Base-by-base conservation (phyloP, 2,797 vertebrate genomes). In the Nannoperca obscura region DNA sequence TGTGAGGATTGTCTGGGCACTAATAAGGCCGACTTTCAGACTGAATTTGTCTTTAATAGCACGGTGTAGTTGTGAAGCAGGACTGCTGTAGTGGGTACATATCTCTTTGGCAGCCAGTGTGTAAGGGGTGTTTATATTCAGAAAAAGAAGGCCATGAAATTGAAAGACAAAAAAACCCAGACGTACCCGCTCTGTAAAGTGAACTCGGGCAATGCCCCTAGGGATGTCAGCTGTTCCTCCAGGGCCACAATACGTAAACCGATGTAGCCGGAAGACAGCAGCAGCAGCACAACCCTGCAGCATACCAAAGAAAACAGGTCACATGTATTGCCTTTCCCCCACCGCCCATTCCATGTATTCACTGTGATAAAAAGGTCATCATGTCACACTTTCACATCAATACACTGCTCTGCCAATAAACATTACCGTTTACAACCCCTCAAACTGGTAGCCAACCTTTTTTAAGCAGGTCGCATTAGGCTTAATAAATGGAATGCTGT, bases 191-290 rank as follows among this genome's bases (percentile, higher is more conserved):
- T 95, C 63, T 94, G 93, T 57, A 95, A 80, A 34, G 91, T 93
- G 91, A 95, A 93, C 71, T 94, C 92, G 0, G 96, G 92, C 83
- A 94, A 87, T 0, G 96, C 95, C 22, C 94, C 96, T 0, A 91
- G 69, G 0, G 95, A 92, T 0, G 70, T 94, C 87, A 97, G 88
- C 91, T 96, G 97, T 77, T 97, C 94, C 79, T 98, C 97, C 85
- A 98, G 89, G 54, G 96, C 96, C 42, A 91, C 82, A 0, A 97
- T 96, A 34, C 97, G 96, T 65, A 97, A 89, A 12, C 96, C 95
- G 0, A 98, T 96, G 88, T 97, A 97, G n/a, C 95, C 96, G 0
- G 96, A 97, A 54, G 96, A 97, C 80, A 97, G 85, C 80, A 98
- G 94, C 76, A 97, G 90, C 75, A 96, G 86, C 61, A 96, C 84